Percentiles rank a stretch among this genome's conserved stretches.
These are phyloP conservation scores for Chaetodon trifasciatus DNA, from an alignment of 2,797 vertebrate species.

Conservation along the genomic window DNA sequence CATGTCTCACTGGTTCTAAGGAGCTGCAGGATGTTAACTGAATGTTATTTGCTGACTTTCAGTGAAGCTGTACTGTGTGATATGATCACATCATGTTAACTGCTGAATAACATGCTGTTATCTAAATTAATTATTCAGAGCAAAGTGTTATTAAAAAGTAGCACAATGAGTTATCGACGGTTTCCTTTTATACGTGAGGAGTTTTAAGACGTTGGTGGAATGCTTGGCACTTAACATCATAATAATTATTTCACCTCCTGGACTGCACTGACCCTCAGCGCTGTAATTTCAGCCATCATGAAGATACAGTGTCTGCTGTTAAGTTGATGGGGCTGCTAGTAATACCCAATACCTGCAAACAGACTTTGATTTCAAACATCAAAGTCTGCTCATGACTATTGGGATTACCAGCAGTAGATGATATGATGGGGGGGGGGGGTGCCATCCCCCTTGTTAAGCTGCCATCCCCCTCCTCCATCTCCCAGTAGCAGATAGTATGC, in stretches of 20 bases:
- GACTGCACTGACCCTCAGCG: neutral
- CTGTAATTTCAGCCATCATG: neutral
- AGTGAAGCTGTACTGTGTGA: neutral
- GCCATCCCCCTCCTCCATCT: too few species aligned
- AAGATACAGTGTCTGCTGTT: neutral
- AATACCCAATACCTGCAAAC: too few species aligned
- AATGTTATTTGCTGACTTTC: too few species aligned
- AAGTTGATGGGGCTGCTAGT: too few species aligned
- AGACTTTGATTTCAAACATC: too few species aligned
- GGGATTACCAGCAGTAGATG: too few species aligned
- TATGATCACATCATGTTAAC: neutral
- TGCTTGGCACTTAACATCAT: neutral
- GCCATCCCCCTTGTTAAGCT: too few species aligned
- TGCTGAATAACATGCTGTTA: neutral
- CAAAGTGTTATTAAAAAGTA: neutral
- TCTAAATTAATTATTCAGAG: neutral
- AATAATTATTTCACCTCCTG: neutral
- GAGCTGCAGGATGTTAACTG: neutral
- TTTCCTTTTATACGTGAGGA: neutral
- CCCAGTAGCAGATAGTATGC: too few species aligned
- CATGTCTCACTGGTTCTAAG: constrained; percentile 1
- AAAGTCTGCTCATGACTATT: too few species aligned
- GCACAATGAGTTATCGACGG: neutral
- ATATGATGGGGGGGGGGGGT: too few species aligned
- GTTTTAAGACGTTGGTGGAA: neutral